phyloP scores from a whole-genome alignment of 2,113 vertebrate genomes.

The Acrocephalus arundinaceus region DNA sequence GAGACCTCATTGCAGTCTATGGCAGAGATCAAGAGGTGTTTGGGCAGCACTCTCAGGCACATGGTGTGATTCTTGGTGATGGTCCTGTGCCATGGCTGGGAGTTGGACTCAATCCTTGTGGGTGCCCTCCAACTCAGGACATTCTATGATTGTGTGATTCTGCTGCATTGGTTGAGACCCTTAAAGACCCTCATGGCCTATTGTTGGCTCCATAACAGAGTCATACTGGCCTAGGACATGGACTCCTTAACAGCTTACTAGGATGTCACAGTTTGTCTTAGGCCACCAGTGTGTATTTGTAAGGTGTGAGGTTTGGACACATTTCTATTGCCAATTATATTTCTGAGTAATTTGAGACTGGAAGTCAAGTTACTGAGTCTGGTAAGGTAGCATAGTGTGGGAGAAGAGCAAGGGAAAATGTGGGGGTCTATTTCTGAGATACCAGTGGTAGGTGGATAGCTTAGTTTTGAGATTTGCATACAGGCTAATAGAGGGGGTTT shows the following conservation, averaged over 20 bases:
- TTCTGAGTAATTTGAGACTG: not conserved
- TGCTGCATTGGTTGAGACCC: not conserved
- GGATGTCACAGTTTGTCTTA: not conserved
- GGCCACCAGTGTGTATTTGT: not conserved
- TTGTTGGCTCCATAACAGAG: not conserved
- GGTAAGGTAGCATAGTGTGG: not conserved
- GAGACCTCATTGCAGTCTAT: not conserved
- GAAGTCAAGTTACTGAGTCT: not conserved
- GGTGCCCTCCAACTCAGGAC: not conserved
- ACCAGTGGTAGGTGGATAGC: not conserved
- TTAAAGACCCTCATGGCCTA: not conserved
- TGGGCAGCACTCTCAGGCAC: not conserved
- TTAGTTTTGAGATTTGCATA: not conserved
- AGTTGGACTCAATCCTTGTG: not conserved
- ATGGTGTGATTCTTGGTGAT: not conserved
- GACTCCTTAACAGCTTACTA: not conserved
- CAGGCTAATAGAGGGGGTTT: not conserved
- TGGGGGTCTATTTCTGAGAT: not conserved
- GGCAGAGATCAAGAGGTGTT: not conserved
- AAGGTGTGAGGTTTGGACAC: not conserved
- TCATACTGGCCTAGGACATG: not conserved
- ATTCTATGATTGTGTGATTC: not conserved
- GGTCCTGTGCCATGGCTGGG: not conserved
- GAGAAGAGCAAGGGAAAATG: not conserved
- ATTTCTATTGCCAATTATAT: not conserved